Conservation (phyloP, 1,140 invertebrate species). For the Coenobita brevimanus region DNA sequence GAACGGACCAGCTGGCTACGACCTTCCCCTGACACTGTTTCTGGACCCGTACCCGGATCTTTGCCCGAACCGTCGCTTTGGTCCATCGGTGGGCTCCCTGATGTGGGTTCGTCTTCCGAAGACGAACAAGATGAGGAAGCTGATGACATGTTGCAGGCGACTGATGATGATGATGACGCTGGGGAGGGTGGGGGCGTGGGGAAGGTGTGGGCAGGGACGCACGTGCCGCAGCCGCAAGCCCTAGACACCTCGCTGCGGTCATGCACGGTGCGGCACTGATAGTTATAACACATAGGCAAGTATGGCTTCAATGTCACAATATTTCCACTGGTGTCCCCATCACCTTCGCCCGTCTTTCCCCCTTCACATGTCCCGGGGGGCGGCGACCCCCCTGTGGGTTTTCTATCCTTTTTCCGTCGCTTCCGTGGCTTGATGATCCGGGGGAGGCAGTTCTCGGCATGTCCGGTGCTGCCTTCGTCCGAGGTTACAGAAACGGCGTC, state of each 20-base stretch:
- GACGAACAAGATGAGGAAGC: constrained; percentile 43
- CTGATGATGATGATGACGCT: constrained; percentile 67
- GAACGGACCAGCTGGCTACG: constrained; percentile 39
- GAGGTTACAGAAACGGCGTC: constrained; percentile 57
- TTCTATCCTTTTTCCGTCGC: constrained; percentile 89
- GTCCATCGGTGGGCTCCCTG: neutral
- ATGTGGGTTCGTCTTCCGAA: constrained; percentile 48
- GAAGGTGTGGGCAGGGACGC: constrained; percentile 56
- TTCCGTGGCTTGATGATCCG: constrained; percentile 91
- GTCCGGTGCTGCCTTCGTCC: constrained; percentile 60
- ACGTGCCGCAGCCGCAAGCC: constrained; percentile 58
- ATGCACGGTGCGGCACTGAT: constrained; percentile 68
- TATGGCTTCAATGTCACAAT: constrained; percentile 73
- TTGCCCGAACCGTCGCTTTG: neutral
- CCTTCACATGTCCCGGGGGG: constrained; percentile 66
- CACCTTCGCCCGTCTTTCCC: constrained; percentile 69
- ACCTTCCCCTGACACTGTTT: constrained; percentile 5
- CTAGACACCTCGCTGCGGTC: constrained; percentile 31
- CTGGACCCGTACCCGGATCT: neutral
- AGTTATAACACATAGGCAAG: constrained; percentile 72
- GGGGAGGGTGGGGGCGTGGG: constrained; percentile 68
- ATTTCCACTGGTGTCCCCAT: constrained; percentile 56
- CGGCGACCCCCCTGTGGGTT: constrained; percentile 75
- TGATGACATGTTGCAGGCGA: constrained; percentile 42
- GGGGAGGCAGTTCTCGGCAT: constrained; percentile 76